A percentile compares a stretch with the other conserved stretches of the same genome.
phyloP scores from a whole-genome alignment of 64 coral and sea anemone genomes.

The Catalaphyllia jardinei region DNA sequence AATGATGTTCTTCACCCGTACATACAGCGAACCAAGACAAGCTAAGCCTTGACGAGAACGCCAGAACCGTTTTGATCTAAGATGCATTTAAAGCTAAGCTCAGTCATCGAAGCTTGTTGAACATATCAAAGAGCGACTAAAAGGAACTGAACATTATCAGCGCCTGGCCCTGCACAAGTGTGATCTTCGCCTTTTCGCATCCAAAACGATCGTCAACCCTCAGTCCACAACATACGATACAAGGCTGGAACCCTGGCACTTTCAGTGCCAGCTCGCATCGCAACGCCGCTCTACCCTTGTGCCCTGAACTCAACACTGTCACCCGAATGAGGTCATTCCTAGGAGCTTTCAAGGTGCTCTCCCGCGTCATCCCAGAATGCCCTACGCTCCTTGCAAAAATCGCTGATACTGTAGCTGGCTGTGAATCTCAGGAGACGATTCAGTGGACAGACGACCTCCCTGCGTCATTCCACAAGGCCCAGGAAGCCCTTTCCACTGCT shows the following conservation, averaged over 20 bases:
- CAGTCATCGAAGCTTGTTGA: slow-evolving; percentile 39
- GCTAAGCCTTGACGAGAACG: slow-evolving; percentile 58
- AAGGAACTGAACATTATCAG: slow-evolving; percentile 48
- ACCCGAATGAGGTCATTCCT: slow-evolving; percentile 31
- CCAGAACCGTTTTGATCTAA: slow-evolving; percentile 46
- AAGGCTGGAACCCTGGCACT: slow-evolving; percentile 46
- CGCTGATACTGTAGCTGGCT: slow-evolving; percentile 4
- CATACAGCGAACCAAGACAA: slow-evolving; percentile 67
- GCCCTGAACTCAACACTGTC: slow-evolving; percentile 43
- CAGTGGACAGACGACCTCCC: slow-evolving; percentile 19
- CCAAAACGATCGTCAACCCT: slow-evolving; percentile 36
- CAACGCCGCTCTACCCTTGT: slow-evolving; percentile 26
- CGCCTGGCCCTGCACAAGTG: slow-evolving; percentile 31
- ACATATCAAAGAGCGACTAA: slow-evolving; percentile 22
- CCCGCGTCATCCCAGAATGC: slow-evolving; percentile 48
- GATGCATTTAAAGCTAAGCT: slow-evolving; percentile 69
- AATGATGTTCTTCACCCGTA: slow-evolving; percentile 71
- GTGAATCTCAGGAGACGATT: neutral
- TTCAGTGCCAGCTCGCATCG: slow-evolving; percentile 39
- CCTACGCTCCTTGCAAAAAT: slow-evolving; percentile 4
- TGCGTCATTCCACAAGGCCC: slow-evolving; percentile 16
- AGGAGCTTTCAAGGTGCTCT: slow-evolving; percentile 58
- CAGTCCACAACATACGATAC: slow-evolving; percentile 30
- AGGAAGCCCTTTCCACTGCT: neutral
- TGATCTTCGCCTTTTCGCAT: slow-evolving; percentile 44